A percentile compares a stretch with the other conserved stretches of the same genome.
Evolutionary conservation across 2,797 vertebrate genomes (phyloP).

Genomic region (Sternotherus odoratus): DNA sequence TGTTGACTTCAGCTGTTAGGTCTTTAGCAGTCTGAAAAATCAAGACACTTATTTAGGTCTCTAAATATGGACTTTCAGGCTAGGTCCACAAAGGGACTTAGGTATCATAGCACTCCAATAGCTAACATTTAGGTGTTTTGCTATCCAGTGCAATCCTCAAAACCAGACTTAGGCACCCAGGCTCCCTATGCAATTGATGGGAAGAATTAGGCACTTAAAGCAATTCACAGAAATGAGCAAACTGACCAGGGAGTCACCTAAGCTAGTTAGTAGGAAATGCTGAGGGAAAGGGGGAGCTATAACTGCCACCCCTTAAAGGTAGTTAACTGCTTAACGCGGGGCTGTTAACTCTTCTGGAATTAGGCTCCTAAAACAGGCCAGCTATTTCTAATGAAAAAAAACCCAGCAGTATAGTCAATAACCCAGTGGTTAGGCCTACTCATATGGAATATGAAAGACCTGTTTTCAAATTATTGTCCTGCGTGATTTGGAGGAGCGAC

Average conservation of each 20-base stretch:
- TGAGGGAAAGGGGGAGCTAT: not conserved
- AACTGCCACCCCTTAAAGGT: not conserved
- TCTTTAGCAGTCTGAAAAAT: not conserved
- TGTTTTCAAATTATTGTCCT: not conserved
- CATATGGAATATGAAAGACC: not conserved
- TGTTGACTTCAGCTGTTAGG: not conserved
- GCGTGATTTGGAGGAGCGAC: not conserved
- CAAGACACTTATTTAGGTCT: not conserved
- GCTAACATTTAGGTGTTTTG: not conserved
- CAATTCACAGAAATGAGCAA: not conserved
- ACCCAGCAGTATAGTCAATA: rapidly evolving
- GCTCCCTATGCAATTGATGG: not conserved
- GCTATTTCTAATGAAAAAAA: not conserved
- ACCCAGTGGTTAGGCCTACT: not conserved
- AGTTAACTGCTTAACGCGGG: not conserved
- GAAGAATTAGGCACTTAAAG: not conserved
- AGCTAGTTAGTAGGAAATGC: not conserved
- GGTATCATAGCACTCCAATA: not conserved
- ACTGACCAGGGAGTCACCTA: not conserved
- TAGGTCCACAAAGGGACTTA: not conserved
- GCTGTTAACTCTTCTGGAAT: not conserved
- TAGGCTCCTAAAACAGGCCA: not conserved
- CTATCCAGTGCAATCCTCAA: not conserved
- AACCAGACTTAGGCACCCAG: not conserved
- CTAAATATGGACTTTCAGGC: not conserved